Percentiles rank a stretch among this genome's conserved stretches.
Evolutionary conservation across 2,888 invertebrate species (phyloP).

Genomic region (Adela reaumurella): DNA sequence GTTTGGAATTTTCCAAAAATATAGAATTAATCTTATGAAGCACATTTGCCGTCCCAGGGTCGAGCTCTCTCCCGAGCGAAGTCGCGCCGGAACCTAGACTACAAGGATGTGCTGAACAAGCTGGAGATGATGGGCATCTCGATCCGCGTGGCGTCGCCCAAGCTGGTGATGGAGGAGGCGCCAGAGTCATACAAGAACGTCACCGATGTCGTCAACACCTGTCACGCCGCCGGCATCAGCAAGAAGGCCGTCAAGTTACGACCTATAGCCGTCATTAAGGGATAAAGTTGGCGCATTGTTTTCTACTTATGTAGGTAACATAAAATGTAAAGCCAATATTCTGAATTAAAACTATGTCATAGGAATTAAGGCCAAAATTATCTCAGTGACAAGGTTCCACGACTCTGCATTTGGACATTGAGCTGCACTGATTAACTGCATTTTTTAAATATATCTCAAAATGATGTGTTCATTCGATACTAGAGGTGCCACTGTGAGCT

Average conservation of each 20-base stretch:
- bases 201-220: constrained; percentile 98
- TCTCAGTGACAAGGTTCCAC: too few relatives aligned
- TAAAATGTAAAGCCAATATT: too few relatives aligned
- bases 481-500: too few relatives aligned
- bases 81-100: constrained; percentile 92
- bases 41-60: constrained; percentile 74
- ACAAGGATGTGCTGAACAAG: constrained; percentile 82
- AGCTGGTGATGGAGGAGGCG: constrained; percentile 99
- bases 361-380: too few relatives aligned
- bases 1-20: too few relatives aligned
- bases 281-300: constrained; percentile 47
- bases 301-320: too few relatives aligned
- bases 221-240: constrained; percentile 95
- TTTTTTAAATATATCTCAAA: too few relatives aligned
- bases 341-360: too few relatives aligned
- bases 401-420: too few relatives aligned
- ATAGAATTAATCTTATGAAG: too few relatives aligned
- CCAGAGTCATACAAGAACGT: constrained; percentile 99
- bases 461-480: too few relatives aligned
- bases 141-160: constrained; percentile 97
- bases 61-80: constrained; percentile 96
- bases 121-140: constrained; percentile 84
- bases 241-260: constrained; percentile 94
- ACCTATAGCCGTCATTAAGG: constrained; percentile 98
- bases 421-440: too few relatives aligned